Conservation (phyloP, 2,797 vertebrate genomes). For the Antrozous pallidus region DNA sequence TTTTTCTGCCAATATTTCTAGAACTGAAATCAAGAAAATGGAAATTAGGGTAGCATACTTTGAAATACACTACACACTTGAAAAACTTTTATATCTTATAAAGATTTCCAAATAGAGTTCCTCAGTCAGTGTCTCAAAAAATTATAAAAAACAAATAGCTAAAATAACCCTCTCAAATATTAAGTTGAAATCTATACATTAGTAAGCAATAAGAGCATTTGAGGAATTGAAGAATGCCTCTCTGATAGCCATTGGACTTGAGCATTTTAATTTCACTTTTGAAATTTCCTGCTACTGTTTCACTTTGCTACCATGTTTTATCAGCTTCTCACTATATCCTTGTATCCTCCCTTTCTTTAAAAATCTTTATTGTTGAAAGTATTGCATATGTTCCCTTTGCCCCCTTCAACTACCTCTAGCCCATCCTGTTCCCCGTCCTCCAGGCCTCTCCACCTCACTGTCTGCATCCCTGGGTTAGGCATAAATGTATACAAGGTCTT, state of each 20-base stretch:
- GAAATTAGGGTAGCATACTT: conserved; percentile 60
- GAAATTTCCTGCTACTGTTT: conserved; percentile 19
- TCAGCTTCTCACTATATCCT: neutral
- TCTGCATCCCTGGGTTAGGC: too few relatives aligned
- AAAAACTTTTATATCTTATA: conserved; percentile 41
- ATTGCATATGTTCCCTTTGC: too few relatives aligned
- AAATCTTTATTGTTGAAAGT: too few relatives aligned
- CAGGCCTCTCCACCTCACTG: too few relatives aligned
- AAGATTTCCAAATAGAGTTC: conserved; percentile 46
- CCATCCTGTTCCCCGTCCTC: too few relatives aligned
- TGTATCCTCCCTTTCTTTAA: neutral
- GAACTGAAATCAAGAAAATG: conserved; percentile 62
- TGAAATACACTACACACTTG: conserved; percentile 50
- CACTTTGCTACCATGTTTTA: conserved; percentile 27
- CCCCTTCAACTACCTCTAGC: too few relatives aligned
- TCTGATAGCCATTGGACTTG: neutral
- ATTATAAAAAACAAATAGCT: conserved; percentile 35
- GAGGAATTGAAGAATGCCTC: neutral
- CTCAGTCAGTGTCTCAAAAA: conserved; percentile 13
- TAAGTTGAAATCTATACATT: neutral
- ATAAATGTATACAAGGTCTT: too few relatives aligned
- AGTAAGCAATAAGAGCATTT: neutral
- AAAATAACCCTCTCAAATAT: neutral
- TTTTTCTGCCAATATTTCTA: conserved; percentile 74
- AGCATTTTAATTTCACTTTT: conserved; percentile 12